These are phyloP conservation scores for Pseudoips prasinana DNA, from an alignment of 2,888 invertebrate genomes.

Conservation along the genomic window DNA sequence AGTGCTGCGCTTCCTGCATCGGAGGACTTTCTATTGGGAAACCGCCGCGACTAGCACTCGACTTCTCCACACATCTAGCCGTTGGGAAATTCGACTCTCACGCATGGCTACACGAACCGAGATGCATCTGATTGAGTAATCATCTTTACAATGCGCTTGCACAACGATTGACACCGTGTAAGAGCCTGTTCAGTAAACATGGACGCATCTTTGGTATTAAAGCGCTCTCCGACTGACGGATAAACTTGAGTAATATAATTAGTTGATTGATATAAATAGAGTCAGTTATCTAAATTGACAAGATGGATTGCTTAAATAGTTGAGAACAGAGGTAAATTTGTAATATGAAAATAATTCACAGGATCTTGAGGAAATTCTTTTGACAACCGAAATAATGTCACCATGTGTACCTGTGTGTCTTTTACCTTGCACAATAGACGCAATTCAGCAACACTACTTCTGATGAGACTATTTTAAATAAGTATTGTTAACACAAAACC, in stretches of 20 bases:
- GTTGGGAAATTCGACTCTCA: slow-evolving; percentile 74
- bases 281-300: too few species aligned
- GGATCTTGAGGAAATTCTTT: too few species aligned
- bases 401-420: too few species aligned
- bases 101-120: slow-evolving; percentile 58
- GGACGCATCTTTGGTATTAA: slow-evolving; percentile 22
- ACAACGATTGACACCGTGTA: slow-evolving; percentile 51
- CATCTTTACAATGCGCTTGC: slow-evolving; percentile 61
- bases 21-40: slow-evolving; percentile 80
- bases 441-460: too few species aligned
- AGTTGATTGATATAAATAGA: neutral
- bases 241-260: neutral
- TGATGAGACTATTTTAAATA: too few species aligned
- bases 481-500: too few species aligned
- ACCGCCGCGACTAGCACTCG: slow-evolving; percentile 51
- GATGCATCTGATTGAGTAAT: slow-evolving; percentile 76
- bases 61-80: slow-evolving; percentile 51
- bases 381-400: too few species aligned
- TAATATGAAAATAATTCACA: too few species aligned
- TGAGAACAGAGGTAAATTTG: too few species aligned
- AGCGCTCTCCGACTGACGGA: neutral
- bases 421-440: too few species aligned
- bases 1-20: slow-evolving; percentile 68
- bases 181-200: slow-evolving; percentile 31
- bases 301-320: too few species aligned